A percentile compares a stretch with the other conserved stretches of the same genome.
phyloP scores from a whole-genome alignment of 92 coral and sea anemone species.

The Porites divaricata region DNA sequence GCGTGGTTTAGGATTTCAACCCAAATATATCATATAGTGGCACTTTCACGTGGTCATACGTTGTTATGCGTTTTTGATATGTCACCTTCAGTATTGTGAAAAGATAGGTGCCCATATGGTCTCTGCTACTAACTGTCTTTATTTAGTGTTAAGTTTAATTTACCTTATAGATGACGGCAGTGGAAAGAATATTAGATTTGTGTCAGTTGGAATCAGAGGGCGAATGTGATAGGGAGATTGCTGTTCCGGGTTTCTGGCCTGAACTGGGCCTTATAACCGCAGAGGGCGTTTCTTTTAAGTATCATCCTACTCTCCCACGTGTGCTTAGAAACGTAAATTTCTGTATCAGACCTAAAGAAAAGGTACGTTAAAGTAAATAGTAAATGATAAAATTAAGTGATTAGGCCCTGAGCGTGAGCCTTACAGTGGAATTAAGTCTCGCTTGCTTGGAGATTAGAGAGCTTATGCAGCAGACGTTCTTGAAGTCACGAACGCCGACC shows the following conservation, averaged over 20 bases:
- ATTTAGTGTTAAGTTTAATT: not conserved
- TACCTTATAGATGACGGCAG: conserved; percentile 85
- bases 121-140: too few relatives aligned
- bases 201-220: conserved; percentile 88
- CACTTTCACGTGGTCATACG: too few relatives aligned
- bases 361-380: conserved; percentile 57
- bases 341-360: conserved; percentile 89
- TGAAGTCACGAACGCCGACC: too few relatives aligned
- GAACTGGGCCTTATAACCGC: conserved; percentile 86
- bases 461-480: too few relatives aligned
- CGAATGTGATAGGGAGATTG: conserved; percentile 66
- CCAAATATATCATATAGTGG: not conserved
- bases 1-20: not conserved
- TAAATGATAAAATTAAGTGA: not conserved
- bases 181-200: conserved; percentile 87
- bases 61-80: too few relatives aligned
- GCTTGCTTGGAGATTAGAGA: too few relatives aligned
- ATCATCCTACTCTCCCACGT: conserved; percentile 93
- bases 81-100: too few relatives aligned
- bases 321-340: conserved; percentile 85
- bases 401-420: not conserved
- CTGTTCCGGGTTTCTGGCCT: conserved; percentile 83
- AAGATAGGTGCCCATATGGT: too few relatives aligned
- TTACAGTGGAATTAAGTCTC: too few relatives aligned
- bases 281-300: conserved; percentile 77